Evolutionary conservation across 2,113 vertebrate species (phyloP), one percentile per base, ranked within the genome.

Genomic region (Mirounga angustirostris): DNA sequence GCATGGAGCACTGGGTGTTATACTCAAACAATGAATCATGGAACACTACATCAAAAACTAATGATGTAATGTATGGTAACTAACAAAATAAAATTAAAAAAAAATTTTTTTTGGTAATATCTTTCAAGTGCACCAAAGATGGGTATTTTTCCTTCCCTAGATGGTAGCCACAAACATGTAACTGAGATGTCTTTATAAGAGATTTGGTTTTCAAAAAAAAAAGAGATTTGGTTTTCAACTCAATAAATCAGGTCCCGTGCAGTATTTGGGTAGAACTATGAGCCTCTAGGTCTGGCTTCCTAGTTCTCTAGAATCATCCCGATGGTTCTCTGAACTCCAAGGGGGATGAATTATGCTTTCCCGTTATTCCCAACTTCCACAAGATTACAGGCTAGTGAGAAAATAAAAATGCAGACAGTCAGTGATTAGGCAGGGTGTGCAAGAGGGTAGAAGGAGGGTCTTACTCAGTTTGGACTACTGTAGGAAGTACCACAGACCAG

Each of bases 191-290:
- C 74, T 58, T 50, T 94, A 22, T 58, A 92, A 90, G 74, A 90
- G 69, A 56, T 58, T 63, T 95, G 76, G 30, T 83, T 94, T 97
- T 92, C 74, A 81, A 21, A 40, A 40, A 40, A 40, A 40, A 40
- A 92, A 90, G 61, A 90, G 69, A 56, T 58, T 63, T 95, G 76
- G 30, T 83, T 94, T 97, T 92, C 74, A 81, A 21, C 8, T 56
- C 56, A 84, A 19, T 92, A 78, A 92, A 92, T 96, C 69, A 61
- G 84, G 10, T 26, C 33, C 22, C 46, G 26, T 46, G 33, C 76
- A 52, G 26, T 30, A 43, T 89, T 80, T 84, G 58, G 52, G 67
- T 65, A 76, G 83, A 84, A 5, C n/a, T 26, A 52, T 65, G 74
- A 83, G n/a, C 36, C 14, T 36, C 79, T 74, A 46, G 54, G 65